phyloP scores from a whole-genome alignment of 1,140 invertebrate genomes.

The Ostrea edulis region DNA sequence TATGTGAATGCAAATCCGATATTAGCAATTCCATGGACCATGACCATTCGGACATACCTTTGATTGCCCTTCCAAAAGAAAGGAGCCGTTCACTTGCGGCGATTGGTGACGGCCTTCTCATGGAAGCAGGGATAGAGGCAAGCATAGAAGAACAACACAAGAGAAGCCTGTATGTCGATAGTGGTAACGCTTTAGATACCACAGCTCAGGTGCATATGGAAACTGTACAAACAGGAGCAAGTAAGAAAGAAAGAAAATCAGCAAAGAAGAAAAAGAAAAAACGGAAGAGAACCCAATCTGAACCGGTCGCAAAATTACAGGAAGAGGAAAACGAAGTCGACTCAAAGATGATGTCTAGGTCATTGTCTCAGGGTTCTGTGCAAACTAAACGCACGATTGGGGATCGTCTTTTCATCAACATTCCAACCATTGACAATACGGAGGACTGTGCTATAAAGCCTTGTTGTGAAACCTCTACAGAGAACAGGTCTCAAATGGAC shows the following conservation, averaged over 20 bases:
- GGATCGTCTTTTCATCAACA: neutral
- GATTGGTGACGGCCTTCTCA: neutral
- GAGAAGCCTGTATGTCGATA: neutral
- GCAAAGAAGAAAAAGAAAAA: slow-evolving; percentile 18
- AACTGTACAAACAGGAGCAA: neutral
- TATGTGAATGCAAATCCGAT: too few relatives aligned
- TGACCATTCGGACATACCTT: too few relatives aligned
- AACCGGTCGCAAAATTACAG: neutral
- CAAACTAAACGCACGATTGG: neutral
- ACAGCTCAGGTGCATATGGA: neutral
- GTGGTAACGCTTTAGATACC: neutral
- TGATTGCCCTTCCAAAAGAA: neutral
- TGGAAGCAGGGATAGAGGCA: neutral
- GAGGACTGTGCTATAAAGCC: neutral
- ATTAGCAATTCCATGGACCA: too few relatives aligned
- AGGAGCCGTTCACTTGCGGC: neutral
- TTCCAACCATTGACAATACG: neutral
- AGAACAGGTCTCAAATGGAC: neutral
- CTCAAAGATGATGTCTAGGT: neutral
- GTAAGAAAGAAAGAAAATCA: neutral
- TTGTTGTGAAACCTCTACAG: neutral
- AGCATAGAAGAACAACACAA: neutral
- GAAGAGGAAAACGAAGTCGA: neutral
- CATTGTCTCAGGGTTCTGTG: neutral
- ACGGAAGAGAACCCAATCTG: neutral